Evolutionary conservation across 2,113 vertebrate species (phyloP), one percentile per base, ranked within the genome.

Genomic region (Phylloscopus whistleri): DNA sequence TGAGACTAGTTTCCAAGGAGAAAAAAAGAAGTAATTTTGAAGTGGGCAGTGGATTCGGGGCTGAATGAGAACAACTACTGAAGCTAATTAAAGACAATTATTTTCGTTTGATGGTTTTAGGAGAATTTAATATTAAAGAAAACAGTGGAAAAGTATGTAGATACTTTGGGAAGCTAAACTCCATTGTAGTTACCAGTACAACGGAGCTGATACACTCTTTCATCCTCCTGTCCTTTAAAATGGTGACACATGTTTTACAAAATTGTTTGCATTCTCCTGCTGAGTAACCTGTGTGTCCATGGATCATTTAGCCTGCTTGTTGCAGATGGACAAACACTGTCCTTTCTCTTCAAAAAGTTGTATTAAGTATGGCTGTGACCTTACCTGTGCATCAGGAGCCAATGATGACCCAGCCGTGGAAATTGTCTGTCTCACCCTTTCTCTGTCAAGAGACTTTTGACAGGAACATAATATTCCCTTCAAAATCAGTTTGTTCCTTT

Each of bases 391-490:
- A 35, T 94, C 75, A 96, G 92, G 84, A 77, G 37, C 76, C 39
- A 39, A 94, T 76, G 83, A 95, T 95, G 96, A 96, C 96, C 97
- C 33, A 80, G 52, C 74, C 78, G 53, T 30, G 84, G 51, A 86
- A 96, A 97, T 87, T 93, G 84, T 95, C 95, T 97, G 92, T 97
- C 95, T 97, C 72, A 49, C 73, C 53, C 62, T 94, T 97, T 97
- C 91, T 96, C 58, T 96, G 89, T 97, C 95, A 97, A 97, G 92
- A 94, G 86, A 91, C 95, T 97, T 97, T 95, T 97, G 96, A 92
- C 97, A 97, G 84, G 70, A 97, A 97, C 95, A 97, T 97, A 95
- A 97, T 96, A 98, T 95, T 97, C 73, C 85, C 83, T 96, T 97
- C 97, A 97, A 97, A 97, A 96, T 79, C 94, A 94, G 91, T 97